These are phyloP conservation scores for Sipunculus nudus DNA, from an alignment of 2,888 invertebrate genomes.

Conservation along the genomic window DNA sequence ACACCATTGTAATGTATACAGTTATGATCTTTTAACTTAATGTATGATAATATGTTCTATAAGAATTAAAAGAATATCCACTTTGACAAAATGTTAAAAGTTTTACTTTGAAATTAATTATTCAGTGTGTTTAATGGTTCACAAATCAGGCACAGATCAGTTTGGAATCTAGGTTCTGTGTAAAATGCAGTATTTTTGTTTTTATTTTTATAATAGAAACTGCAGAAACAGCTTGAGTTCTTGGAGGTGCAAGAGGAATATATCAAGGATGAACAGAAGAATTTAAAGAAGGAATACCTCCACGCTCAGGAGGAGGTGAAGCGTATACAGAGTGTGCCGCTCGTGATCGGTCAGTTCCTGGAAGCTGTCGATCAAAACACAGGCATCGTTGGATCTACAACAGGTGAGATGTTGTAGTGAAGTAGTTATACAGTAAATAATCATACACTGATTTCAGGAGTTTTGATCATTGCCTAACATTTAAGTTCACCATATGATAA, in stretches of 20 bases:
- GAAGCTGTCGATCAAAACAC: constrained; percentile 99
- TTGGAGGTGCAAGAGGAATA: constrained; percentile 99
- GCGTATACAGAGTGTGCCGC: constrained; percentile 97
- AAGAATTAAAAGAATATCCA: too few relatives aligned
- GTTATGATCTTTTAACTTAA: too few relatives aligned
- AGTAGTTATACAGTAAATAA: too few relatives aligned
- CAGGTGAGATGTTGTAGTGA: constrained; percentile 71
- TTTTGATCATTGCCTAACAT: not conserved
- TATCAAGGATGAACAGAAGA: constrained; percentile 98
- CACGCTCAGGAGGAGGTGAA: constrained; percentile 96
- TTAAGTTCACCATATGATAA: too few relatives aligned
- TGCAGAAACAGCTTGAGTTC: constrained; percentile 89
- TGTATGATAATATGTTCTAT: too few relatives aligned
- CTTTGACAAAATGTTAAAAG: not conserved
- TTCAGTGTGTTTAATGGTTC: not conserved
- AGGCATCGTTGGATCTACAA: constrained; percentile 98
- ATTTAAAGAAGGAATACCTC: constrained; percentile 97
- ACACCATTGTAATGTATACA: too few relatives aligned
- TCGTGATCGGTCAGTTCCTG: constrained; percentile 98
- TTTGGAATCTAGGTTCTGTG: too few relatives aligned
- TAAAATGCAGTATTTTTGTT: not conserved
- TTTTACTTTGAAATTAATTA: not conserved
- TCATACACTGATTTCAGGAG: constrained; percentile 4
- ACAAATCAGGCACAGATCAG: not conserved
- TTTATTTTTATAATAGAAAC: constrained; percentile 74